A percentile compares a stretch with the other conserved stretches of the same genome.
These are phyloP conservation scores for Gopherus flavomarginatus DNA, from an alignment of 2,113 vertebrate species.

Conservation along the genomic window DNA sequence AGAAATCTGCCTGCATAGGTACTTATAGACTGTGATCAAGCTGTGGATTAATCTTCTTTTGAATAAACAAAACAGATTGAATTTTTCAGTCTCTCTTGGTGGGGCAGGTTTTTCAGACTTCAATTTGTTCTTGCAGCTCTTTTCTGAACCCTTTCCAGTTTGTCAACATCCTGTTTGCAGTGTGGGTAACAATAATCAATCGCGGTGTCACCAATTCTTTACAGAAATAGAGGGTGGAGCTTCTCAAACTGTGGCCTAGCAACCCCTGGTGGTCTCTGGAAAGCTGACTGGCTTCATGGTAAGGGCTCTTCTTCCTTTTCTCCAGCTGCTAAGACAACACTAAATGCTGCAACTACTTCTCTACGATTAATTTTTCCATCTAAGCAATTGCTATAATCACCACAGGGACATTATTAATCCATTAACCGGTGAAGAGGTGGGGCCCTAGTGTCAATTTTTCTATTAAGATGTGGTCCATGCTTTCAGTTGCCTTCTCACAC, in stretches of 20 bases:
- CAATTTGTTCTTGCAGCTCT: not conserved
- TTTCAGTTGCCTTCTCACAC: not conserved
- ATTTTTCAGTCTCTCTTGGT: not conserved
- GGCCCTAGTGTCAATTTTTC: not conserved
- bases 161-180: not conserved
- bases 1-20: not conserved
- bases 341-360: not conserved
- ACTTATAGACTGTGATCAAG: not conserved
- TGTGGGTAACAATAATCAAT: not conserved
- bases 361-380: not conserved
- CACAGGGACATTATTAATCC: not conserved
- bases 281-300: not conserved
- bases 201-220: not conserved
- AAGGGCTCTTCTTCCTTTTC: not conserved
- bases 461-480: not conserved
- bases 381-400: not conserved
- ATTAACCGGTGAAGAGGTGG: not conserved
- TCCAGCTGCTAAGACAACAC: no score
- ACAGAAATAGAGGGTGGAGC: not conserved
- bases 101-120: not conserved
- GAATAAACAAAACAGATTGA: not conserved
- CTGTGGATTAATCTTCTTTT: not conserved
- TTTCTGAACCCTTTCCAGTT: not conserved
- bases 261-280: not conserved
- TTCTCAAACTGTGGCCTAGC: not conserved